Percentiles rank a stretch among this genome's conserved stretches.
Conservation (phyloP, 2,797 vertebrate genomes). For the Microchirus variegatus region DNA sequence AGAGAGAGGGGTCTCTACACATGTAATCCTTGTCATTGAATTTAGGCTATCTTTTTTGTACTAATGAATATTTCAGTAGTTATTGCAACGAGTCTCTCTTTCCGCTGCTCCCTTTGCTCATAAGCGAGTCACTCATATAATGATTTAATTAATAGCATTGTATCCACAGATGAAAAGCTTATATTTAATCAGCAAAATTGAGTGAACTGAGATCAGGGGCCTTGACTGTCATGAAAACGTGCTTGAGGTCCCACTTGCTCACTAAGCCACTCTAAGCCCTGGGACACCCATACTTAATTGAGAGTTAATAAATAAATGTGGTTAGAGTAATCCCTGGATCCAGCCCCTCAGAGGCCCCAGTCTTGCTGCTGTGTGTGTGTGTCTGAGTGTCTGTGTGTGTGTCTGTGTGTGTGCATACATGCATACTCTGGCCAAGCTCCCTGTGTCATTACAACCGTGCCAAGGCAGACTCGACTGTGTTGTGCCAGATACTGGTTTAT, state of each 20-base stretch:
- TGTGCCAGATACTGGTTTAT: constrained; percentile 86
- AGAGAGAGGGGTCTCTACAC: constrained; percentile 78
- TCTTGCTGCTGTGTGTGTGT: constrained; percentile 31
- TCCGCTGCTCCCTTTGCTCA: constrained; percentile 77
- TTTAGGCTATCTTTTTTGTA: constrained; percentile 74
- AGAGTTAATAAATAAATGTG: constrained; percentile 85
- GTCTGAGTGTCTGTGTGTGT: constrained; percentile 39
- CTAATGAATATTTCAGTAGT: constrained; percentile 87
- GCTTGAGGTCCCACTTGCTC: constrained; percentile 73
- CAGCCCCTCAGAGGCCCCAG: constrained; percentile 62
- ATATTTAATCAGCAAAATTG: constrained; percentile 84
- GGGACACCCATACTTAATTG: constrained; percentile 81
- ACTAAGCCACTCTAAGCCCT: constrained; percentile 74
- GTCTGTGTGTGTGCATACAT: constrained; percentile 28
- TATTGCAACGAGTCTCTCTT: constrained; percentile 77
- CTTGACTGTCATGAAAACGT: constrained; percentile 77
- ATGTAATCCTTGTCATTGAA: constrained; percentile 85
- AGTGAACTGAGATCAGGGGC: constrained; percentile 78
- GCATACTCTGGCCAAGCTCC: constrained; percentile 60
- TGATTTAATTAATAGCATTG: constrained; percentile 89
- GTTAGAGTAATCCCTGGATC: constrained; percentile 79
- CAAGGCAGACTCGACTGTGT: constrained; percentile 76
- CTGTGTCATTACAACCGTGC: constrained; percentile 70
- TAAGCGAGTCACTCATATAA: constrained; percentile 82
- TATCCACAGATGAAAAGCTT: constrained; percentile 84